phyloP scores from a whole-genome alignment of 2,797 vertebrate genomes.

The Acipenser transmontanus region DNA sequence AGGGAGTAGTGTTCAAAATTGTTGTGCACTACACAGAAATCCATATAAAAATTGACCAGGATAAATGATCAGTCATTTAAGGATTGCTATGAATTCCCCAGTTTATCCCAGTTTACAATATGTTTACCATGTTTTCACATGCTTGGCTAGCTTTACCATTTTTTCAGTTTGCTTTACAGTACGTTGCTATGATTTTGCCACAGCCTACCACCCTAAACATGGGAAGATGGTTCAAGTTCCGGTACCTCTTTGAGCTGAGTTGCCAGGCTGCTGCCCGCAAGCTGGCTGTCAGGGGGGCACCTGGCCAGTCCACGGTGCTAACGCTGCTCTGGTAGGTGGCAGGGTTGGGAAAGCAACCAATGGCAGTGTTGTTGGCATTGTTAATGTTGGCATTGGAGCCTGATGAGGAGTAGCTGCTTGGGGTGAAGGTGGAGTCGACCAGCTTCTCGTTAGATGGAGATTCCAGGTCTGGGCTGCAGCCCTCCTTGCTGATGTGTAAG shows the following conservation, averaged over 20 bases:
- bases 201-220: too few species aligned
- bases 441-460: conserved; percentile 93
- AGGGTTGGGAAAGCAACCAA: conserved; percentile 74
- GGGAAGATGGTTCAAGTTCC: not conserved
- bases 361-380: conserved; percentile 95
- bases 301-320: conserved; percentile 82
- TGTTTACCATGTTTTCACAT: too few species aligned
- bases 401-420: conserved; percentile 92
- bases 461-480: conserved; percentile 76
- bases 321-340: conserved; percentile 56
- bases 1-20: too few species aligned
- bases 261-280: conserved; percentile 81
- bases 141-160: too few species aligned
- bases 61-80: too few species aligned
- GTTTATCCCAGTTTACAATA: too few species aligned
- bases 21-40: too few species aligned
- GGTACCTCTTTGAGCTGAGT: conserved; percentile 83
- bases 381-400: conserved; percentile 98
- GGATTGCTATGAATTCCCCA: too few species aligned
- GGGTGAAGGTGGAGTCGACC: conserved; percentile 94
- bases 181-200: too few species aligned
- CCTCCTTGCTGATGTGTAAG: conserved; percentile 90
- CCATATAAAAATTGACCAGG: too few species aligned
- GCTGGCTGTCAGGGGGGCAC: conserved; percentile 70
- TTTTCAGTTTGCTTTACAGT: too few species aligned